phyloP scores from a whole-genome alignment of 2,888 invertebrate species.

The Acronicta aceris region DNA sequence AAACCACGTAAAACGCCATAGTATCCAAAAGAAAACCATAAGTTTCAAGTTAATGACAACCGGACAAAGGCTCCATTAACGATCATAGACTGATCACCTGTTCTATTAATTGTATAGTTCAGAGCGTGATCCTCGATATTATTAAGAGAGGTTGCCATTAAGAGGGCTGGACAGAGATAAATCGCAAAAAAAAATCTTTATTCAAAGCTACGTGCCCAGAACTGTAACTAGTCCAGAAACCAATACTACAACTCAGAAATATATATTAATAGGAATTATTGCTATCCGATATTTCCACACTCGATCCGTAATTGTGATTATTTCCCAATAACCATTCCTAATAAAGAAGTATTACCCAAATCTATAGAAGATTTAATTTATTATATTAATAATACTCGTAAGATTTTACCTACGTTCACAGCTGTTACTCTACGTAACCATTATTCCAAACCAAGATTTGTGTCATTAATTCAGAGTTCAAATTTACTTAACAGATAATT shows the following conservation, averaged over 20 bases:
- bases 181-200: no score
- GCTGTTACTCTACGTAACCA: conserved; percentile 10
- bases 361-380: background rate
- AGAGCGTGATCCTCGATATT: no score
- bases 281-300: background rate
- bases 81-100: no score
- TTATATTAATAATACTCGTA: conserved; percentile 4
- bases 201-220: no score
- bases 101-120: no score
- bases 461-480: conserved; percentile 3
- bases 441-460: conserved; percentile 15
- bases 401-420: conserved; percentile 23
- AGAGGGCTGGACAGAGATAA: no score
- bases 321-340: background rate
- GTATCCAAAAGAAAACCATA: no score
- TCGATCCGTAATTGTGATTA: background rate
- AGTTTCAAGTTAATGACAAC: no score
- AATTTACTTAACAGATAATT: conserved; percentile 6
- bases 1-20: no score
- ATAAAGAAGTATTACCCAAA: conserved; percentile 1
- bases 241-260: background rate
- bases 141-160: no score
- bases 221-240: no score
- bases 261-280: background rate
- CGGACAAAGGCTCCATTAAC: no score